Conservation (phyloP, 2,797 vertebrate species). For the Craterocephalus amniculus region DNA sequence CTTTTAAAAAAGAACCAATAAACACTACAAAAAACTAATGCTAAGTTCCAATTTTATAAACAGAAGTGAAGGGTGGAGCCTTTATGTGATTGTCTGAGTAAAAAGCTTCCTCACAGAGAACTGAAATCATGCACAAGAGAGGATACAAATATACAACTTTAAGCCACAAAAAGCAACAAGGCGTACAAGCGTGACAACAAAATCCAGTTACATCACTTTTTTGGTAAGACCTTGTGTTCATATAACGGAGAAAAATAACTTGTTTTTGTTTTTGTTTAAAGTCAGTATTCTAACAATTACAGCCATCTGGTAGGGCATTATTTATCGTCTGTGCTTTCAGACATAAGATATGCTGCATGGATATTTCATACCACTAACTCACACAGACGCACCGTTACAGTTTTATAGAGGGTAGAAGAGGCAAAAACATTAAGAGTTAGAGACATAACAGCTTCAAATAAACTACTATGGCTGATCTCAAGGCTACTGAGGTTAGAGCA, state of each 20-base stretch:
- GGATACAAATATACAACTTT: conserved; percentile 6
- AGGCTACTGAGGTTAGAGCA: conserved; percentile 25
- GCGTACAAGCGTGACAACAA: conserved; percentile 26
- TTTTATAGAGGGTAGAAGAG: conserved; percentile 6
- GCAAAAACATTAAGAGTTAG: conserved; percentile 21
- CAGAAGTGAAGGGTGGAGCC: too few species aligned
- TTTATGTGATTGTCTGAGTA: too few species aligned
- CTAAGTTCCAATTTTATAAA: not conserved
- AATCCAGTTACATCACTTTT: conserved; percentile 20
- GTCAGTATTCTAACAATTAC: not conserved
- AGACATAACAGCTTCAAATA: conserved; percentile 40
- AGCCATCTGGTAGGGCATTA: not conserved
- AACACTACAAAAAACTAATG: conserved; percentile 17
- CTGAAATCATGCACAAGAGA: not conserved
- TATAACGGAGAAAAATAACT: not conserved
- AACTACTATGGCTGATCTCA: conserved; percentile 2
- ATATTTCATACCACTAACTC: not conserved
- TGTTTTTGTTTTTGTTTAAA: not conserved
- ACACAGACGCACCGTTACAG: not conserved
- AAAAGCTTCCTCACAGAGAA: not conserved
- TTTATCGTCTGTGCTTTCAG: not conserved
- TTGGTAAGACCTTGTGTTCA: conserved; percentile 9
- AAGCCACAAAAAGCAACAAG: conserved; percentile 15
- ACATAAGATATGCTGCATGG: conserved; percentile 17
- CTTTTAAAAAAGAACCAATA: not conserved